Evolutionary conservation across 2,888 invertebrate species (phyloP).

Genomic region (Mesorhabditis sp.): DNA sequence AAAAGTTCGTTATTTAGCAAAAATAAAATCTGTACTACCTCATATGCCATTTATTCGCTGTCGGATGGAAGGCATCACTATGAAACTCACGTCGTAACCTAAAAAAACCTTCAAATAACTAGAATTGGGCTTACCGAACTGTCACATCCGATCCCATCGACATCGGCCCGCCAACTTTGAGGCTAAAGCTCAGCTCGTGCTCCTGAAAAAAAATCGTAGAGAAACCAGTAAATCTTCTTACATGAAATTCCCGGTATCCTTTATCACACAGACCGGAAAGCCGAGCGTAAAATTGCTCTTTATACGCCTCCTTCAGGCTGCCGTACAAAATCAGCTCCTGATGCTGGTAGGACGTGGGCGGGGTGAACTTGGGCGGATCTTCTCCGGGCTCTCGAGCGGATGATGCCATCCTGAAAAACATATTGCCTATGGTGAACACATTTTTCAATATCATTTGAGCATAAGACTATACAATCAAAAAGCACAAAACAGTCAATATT

Average conservation of each 20-base stretch:
- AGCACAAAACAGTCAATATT: no score
- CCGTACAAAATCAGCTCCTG: conserved; percentile 1
- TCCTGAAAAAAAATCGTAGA: conserved; percentile 16
- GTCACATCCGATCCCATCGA: conserved; percentile 29
- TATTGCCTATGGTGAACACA: neutral
- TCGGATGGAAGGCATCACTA: conserved; percentile 19
- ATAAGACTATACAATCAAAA: no score
- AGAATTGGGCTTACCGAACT: conserved; percentile 22
- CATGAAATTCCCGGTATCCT: conserved; percentile 28
- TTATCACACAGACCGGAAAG: conserved; percentile 39
- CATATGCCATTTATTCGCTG: conserved; percentile 30
- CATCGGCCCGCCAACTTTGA: conserved; percentile 17
- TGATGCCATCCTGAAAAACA: neutral
- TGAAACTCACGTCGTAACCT: conserved; percentile 37
- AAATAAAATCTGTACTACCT: conserved; percentile 29
- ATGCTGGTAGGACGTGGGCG: neutral
- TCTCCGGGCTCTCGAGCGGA: neutral
- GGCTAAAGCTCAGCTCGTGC: conserved; percentile 40
- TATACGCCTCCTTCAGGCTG: neutral
- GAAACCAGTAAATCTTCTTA: neutral
- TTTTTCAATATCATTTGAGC: no score
- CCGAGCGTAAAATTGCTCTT: conserved; percentile 10
- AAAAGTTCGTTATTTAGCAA: neutral
- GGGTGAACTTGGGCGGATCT: neutral
- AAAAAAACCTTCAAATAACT: conserved; percentile 3